These are phyloP conservation scores for Drosophila meridiana DNA, from an alignment of 2,888 invertebrate species.

Conservation along the genomic window DNA sequence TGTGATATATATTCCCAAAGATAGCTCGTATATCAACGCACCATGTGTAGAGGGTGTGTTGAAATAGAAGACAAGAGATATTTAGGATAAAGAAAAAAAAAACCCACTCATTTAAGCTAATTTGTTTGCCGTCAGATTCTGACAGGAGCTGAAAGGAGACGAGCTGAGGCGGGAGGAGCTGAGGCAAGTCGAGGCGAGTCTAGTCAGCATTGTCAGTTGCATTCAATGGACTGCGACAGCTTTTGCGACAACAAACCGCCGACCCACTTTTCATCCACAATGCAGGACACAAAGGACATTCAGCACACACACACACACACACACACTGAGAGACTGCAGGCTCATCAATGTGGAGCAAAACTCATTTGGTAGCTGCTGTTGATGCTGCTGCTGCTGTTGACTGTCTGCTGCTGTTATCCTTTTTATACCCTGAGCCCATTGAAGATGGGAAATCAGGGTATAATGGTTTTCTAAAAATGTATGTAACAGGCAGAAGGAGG, in stretches of 20 bases:
- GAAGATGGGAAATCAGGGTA: too few species aligned
- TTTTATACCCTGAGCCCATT: slow-evolving; percentile 32
- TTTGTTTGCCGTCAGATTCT: slow-evolving; percentile 61
- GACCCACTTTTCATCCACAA: slow-evolving; percentile 70
- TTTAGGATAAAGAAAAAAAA: slow-evolving; percentile 14
- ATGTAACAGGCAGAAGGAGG: too few species aligned
- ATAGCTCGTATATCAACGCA: slow-evolving; percentile 37
- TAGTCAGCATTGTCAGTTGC: slow-evolving; percentile 54
- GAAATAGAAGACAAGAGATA: slow-evolving; percentile 14
- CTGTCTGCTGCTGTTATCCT: slow-evolving; percentile 62
- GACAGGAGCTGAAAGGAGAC: slow-evolving; percentile 25
- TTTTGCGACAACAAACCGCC: slow-evolving; percentile 72
- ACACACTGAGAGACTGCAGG: slow-evolving; percentile 27
- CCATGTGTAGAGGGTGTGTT: slow-evolving; percentile 38
- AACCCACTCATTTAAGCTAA: slow-evolving; percentile 66
- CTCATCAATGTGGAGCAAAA: slow-evolving; percentile 73
- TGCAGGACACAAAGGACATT: slow-evolving; percentile 37
- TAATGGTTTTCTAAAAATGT: too few species aligned
- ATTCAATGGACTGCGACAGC: slow-evolving; percentile 61
- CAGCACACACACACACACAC: slow-evolving; percentile 22
- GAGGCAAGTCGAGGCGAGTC: background rate
- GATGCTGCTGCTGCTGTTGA: slow-evolving; percentile 51
- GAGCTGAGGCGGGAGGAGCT: background rate
- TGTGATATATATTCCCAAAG: slow-evolving; percentile 26
- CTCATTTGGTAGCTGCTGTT: slow-evolving; percentile 64